Base-by-base conservation (phyloP, 1,140 invertebrate genomes). In the Aricia agestis region DNA sequence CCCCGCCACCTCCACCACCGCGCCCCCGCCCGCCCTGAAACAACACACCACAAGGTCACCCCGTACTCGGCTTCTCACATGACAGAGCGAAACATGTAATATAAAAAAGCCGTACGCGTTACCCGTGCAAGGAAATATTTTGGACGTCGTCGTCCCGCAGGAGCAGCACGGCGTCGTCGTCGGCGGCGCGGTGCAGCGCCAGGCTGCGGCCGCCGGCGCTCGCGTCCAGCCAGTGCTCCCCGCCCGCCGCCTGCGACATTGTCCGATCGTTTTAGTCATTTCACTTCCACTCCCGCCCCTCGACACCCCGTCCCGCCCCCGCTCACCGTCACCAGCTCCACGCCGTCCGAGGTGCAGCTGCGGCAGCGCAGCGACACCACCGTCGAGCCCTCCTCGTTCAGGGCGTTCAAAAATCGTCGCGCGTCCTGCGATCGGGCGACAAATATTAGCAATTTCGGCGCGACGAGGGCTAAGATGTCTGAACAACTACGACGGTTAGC, bases 351-450 rank as follows among this genome's bases (percentile, higher is more conserved):
- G 2, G 42, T 73, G 1, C 87, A 67, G 17, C 74, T 80, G 6
- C 68, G 80, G 68, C 83, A 87, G 0, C 78, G 18, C 18, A 83
- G 76, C 6, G 85, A 87, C 0, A 79, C 78, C 0, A 86, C 71
- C 1, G 74, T 61, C n/a, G 78, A 72, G 15, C 66, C 66, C 1
- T 45, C 66, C 41, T 73, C 69, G 19, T 89, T 89, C 32, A 78
- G 79, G 0, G 76, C 74, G 69, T 87, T 89, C 1, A 89, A 68
- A 67, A 89, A 88, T 15, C 83, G 80, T 59, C 87, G 75, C 6
- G 83, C 82, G 9, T 87, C 85, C 87, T 89, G 69, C 10, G 78
- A 77, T 42, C 36, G 36, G 6, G 9, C 9, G 6, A 36, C 36
- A 36, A 25, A 25, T 25, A 25, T 36, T 36, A 36, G 36, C 36